A percentile compares a stretch with the other conserved stretches of the same genome.
Evolutionary conservation across 2,113 vertebrate species (phyloP).

Genomic region (Silurus asotus): DNA sequence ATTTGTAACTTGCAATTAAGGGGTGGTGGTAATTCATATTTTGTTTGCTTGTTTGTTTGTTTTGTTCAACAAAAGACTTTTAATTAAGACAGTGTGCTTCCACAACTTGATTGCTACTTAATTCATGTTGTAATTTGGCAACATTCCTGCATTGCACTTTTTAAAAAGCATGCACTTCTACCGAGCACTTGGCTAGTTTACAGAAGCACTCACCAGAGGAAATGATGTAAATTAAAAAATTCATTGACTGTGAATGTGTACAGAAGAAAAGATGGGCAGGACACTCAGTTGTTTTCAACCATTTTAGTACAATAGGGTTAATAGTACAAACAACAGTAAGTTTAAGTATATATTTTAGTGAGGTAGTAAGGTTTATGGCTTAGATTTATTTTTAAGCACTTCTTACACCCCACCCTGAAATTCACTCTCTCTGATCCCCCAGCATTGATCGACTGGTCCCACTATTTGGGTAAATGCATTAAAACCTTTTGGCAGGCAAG

Average conservation of each 20-base stretch:
- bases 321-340: neutral
- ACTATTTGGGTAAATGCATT: no score
- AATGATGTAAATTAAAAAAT: constrained; percentile 44
- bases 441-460: no score
- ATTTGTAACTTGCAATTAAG: constrained; percentile 28
- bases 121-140: constrained; percentile 49
- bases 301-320: neutral
- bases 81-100: constrained; percentile 51
- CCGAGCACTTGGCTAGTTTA: constrained; percentile 49
- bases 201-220: constrained; percentile 41
- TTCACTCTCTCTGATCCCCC: no score
- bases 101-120: constrained; percentile 52
- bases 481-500: no score
- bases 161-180: constrained; percentile 46
- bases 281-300: neutral
- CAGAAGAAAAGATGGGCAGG: constrained; percentile 31
- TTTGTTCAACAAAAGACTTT: constrained; percentile 17
- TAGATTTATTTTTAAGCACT: neutral
- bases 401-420: no score
- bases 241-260: constrained; percentile 34
- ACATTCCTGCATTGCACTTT: constrained; percentile 45
- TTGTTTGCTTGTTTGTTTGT: constrained; percentile 33
- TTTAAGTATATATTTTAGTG: neutral
- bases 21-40: constrained; percentile 33
- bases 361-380: neutral